Conservation (phyloP, 2,113 vertebrate species). For the Semnopithecus entellus region DNA sequence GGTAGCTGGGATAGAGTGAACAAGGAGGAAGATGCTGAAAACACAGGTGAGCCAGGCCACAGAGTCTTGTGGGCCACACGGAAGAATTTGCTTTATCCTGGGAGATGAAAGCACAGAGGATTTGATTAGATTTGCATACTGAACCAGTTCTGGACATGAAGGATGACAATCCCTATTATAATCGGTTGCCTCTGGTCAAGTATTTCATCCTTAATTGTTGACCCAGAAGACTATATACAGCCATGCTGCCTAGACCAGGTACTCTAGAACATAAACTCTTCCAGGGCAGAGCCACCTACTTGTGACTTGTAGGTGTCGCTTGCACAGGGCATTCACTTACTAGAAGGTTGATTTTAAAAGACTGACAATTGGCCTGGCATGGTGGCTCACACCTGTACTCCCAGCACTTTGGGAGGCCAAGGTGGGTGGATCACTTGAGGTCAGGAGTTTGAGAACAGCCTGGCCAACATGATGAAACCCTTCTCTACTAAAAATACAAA, state of each 20-base stretch:
- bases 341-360: background rate
- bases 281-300: background rate
- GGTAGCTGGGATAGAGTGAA: background rate
- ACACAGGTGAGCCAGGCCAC: background rate
- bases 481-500: too few species aligned
- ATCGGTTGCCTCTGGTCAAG: background rate
- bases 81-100: background rate
- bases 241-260: background rate
- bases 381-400: too few species aligned
- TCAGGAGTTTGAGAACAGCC: too few species aligned
- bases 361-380: background rate
- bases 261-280: background rate
- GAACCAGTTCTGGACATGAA: constrained; percentile 9
- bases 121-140: background rate
- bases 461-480: too few species aligned
- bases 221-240: background rate
- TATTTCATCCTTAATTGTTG: background rate
- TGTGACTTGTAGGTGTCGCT: background rate
- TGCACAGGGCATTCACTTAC: background rate
- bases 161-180: background rate
- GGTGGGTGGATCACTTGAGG: too few species aligned
- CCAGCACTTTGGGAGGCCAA: too few species aligned
- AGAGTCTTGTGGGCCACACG: background rate
- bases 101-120: background rate
- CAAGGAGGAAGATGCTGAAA: background rate